phyloP scores from a whole-genome alignment of 1,140 invertebrate genomes.

The Drosophila murphyi region DNA sequence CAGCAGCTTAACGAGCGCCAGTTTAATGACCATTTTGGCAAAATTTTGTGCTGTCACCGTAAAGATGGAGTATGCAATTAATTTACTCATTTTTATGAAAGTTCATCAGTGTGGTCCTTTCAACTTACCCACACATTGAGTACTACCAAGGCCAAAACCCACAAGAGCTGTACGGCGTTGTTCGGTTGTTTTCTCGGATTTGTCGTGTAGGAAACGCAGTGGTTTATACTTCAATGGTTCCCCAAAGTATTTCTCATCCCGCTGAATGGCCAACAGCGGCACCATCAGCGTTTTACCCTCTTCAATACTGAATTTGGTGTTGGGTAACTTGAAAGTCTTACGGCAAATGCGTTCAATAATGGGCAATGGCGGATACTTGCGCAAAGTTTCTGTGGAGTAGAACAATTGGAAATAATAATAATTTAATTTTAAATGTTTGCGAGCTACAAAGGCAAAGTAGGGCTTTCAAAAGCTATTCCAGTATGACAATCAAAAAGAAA shows the following conservation, averaged over 20 bases:
- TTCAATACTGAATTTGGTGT: conserved; percentile 70
- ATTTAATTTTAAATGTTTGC: background rate
- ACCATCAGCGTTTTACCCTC: conserved; percentile 76
- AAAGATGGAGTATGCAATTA: background rate
- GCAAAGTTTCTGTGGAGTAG: conserved; percentile 81
- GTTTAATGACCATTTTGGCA: conserved; percentile 73
- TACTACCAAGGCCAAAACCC: conserved; percentile 66
- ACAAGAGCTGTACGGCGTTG: conserved; percentile 40
- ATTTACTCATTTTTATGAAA: background rate
- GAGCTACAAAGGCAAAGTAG: too few species aligned
- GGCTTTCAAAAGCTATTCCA: too few species aligned
- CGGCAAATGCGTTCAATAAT: conserved; percentile 71
- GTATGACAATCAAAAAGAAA: too few species aligned
- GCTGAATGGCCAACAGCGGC: conserved; percentile 85
- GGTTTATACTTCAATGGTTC: conserved; percentile 86
- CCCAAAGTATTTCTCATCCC: conserved; percentile 87
- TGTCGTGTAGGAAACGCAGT: conserved; percentile 85
- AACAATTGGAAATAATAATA: background rate
- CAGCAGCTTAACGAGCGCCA: conserved; percentile 67
- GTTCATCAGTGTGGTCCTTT: background rate
- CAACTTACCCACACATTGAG: conserved; percentile 70
- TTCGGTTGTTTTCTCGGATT: conserved; percentile 13
- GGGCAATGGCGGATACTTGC: conserved; percentile 84
- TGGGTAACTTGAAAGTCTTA: conserved; percentile 66
- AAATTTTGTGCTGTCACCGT: conserved; percentile 68